Evolutionary conservation across 2,888 invertebrate genomes (phyloP).

Genomic region (Agrotis segetum): DNA sequence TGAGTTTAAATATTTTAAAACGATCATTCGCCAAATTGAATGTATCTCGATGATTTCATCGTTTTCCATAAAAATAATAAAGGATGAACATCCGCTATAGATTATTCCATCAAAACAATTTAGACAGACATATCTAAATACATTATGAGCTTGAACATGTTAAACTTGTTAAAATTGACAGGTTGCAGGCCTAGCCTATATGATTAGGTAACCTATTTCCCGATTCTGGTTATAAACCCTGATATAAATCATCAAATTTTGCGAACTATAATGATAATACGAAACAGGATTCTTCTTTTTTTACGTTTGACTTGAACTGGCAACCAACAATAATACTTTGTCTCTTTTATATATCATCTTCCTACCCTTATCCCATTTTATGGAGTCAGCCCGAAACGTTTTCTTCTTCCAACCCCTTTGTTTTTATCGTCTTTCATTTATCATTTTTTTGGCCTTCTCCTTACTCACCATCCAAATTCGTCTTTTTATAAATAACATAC

Average conservation of each 20-base stretch:
- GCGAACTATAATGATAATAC: too few relatives aligned
- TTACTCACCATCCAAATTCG: too few relatives aligned
- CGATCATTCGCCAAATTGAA: not conserved
- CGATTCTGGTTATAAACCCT: conserved; percentile 17
- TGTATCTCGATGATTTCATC: conserved; percentile 8
- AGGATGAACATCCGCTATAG: conserved; percentile 2
- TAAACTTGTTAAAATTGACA: conserved; percentile 36
- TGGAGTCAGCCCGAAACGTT: too few relatives aligned
- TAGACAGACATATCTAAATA: conserved; percentile 25
- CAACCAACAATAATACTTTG: not conserved
- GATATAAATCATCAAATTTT: not conserved
- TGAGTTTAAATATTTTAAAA: too few relatives aligned
- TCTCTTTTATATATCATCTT: too few relatives aligned
- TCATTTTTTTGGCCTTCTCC: too few relatives aligned
- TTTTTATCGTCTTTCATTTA: too few relatives aligned
- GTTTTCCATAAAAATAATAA: conserved; percentile 11
- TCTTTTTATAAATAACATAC: not conserved
- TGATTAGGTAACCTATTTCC: conserved; percentile 41
- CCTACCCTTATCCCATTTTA: too few relatives aligned
- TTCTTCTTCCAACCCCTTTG: too few relatives aligned
- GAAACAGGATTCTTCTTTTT: too few relatives aligned
- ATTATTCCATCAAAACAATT: conserved; percentile 4
- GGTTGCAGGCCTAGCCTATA: conserved; percentile 28
- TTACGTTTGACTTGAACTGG: not conserved
- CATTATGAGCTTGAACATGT: conserved; percentile 31